phyloP scores from a whole-genome alignment of 2,888 invertebrate genomes.

The Eupelmus urozonus region DNA sequence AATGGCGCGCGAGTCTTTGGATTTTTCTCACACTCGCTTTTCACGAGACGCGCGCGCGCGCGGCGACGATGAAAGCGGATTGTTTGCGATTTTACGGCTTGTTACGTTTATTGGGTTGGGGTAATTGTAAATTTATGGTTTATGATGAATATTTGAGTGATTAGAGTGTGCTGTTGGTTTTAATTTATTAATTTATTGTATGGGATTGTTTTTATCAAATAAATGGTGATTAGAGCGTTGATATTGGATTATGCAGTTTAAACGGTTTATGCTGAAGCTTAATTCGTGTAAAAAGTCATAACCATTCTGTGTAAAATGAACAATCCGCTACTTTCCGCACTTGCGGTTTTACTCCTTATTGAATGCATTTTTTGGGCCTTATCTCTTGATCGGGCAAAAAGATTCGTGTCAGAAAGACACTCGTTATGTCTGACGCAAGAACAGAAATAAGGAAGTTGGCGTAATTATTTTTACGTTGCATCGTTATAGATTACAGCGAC shows the following conservation, averaged over 20 bases:
- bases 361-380: background rate
- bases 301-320: background rate
- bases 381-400: background rate
- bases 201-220: too few relatives aligned
- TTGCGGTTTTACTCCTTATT: background rate
- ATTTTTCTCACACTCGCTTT: slow-evolving; percentile 29
- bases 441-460: background rate
- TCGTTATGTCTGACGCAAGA: background rate
- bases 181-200: too few relatives aligned
- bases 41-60: background rate
- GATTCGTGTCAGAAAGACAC: slow-evolving; percentile 1
- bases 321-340: slow-evolving; percentile 4
- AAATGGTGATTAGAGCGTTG: too few relatives aligned
- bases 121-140: too few relatives aligned
- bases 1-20: background rate
- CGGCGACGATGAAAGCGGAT: too few relatives aligned
- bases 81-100: too few relatives aligned
- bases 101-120: too few relatives aligned
- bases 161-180: too few relatives aligned
- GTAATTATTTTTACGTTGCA: slow-evolving; percentile 14
- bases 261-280: too few relatives aligned
- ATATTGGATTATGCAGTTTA: too few relatives aligned
- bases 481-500: background rate
- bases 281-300: too few relatives aligned
- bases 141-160: too few relatives aligned